A percentile compares a stretch with the other conserved stretches of the same genome.
Conservation (phyloP, 2,888 invertebrate species). For the Tridacna gigas region DNA sequence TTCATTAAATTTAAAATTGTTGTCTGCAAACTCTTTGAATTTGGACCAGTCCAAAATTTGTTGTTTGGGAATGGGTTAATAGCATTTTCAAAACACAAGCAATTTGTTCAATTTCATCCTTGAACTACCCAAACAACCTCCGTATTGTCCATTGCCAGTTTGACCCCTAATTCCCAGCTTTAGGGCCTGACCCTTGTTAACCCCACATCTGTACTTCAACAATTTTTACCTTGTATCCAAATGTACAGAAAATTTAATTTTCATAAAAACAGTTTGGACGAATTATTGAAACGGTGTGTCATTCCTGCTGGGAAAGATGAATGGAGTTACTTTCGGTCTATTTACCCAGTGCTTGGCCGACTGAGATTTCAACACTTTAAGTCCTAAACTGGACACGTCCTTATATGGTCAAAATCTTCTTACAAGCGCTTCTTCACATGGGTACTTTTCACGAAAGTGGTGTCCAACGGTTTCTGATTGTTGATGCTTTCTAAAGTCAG, state of each 20-base stretch:
- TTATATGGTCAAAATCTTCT: constrained; percentile 22
- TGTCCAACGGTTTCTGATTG: constrained; percentile 11
- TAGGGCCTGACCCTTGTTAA: constrained; percentile 17
- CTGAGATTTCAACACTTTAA: constrained; percentile 41
- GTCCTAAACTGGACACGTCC: constrained; percentile 25
- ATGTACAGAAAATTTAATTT: constrained; percentile 35
- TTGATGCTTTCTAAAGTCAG: constrained; percentile 12
- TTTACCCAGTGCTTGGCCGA: constrained; percentile 42
- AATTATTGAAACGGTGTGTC: constrained; percentile 38
- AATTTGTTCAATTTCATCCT: constrained; percentile 28
- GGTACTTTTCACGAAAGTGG: background rate
- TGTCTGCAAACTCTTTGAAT: too few species aligned
- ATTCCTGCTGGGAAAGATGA: constrained; percentile 34
- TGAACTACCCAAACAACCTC: constrained; percentile 8
- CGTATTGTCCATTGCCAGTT: constrained; percentile 16
- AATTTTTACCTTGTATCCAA: constrained; percentile 27
- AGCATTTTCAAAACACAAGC: background rate
- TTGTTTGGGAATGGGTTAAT: too few species aligned
- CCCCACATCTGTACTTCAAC: constrained; percentile 31
- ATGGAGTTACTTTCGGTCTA: constrained; percentile 53
- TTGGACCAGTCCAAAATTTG: too few species aligned
- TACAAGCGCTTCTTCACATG: constrained; percentile 3
- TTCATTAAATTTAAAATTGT: too few species aligned
- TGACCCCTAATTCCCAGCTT: constrained; percentile 1
- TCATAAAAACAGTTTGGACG: constrained; percentile 24